Evolutionary conservation across 2,888 invertebrate genomes (phyloP), one percentile per base, ranked within the genome.

Genomic region (Odontocerum albicorne): DNA sequence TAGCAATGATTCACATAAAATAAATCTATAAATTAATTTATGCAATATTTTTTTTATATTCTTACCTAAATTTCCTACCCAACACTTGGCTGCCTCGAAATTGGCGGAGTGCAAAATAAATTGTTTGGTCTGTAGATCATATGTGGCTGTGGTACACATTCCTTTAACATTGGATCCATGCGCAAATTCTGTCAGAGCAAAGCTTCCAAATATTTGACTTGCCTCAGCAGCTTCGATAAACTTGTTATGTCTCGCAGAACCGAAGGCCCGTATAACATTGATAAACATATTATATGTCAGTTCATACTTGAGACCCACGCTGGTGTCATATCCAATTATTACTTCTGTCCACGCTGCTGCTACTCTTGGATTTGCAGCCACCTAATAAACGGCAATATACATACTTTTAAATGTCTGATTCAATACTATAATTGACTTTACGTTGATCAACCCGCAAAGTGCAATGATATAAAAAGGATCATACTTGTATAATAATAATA

Each of bases 121-220:
- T 68, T 88, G 84, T 69, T 84, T 79, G 6, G 82, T 86, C 52
- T 80, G 77, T 0, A 85, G 81, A 66, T 91, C 83, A 70, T 88
- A 95, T 0, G 86, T 90, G 0, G 94, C 95, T 0, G 85, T 87
- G 0, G 94, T 94, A 64, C 88, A 80, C 88, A 96, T 89, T 2
- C 87, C 88, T 65, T 88, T 87, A 0, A 92, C 90, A 69, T 96
- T 96, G 19, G 92, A 92, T 0, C 96, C 96, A 68, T 96, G 96
- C 0, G 89, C 84, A 6, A 96, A 84, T 72, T 96, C 96, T 0
- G 96, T 96, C 38, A 96, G 70, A 1, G 91, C 90, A 70, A 92
- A 94, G 64, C 92, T 76, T 0, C 78, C 78, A 0, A 73, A 73
- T 10, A 76, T 74, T 60, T 68, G 67, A 1, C 65, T 75, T 1